Percentiles rank a stretch among this genome's conserved stretches.
phyloP scores from a whole-genome alignment of 2,888 invertebrate species.

The Ophion costatus region DNA sequence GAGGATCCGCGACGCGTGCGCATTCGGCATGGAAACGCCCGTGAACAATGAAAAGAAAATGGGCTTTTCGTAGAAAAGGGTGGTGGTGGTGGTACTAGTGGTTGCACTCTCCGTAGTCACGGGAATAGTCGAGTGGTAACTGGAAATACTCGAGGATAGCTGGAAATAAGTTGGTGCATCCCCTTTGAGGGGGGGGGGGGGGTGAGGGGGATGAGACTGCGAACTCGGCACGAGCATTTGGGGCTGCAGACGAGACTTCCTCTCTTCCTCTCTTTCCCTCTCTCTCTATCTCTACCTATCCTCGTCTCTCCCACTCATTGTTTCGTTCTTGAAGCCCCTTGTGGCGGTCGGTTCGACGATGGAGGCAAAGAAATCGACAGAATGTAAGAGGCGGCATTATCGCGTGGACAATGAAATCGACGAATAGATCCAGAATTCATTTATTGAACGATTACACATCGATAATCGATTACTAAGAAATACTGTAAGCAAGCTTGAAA shows the following conservation, averaged over 20 bases:
- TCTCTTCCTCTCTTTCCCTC: conserved; percentile 61
- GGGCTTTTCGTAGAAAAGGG: conserved; percentile 26
- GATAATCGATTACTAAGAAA: conserved; percentile 4
- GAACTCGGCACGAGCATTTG: conserved; percentile 58
- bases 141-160: conserved; percentile 68
- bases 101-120: conserved; percentile 48
- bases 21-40: conserved; percentile 6
- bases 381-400: conserved; percentile 22
- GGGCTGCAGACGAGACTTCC: conserved; percentile 55
- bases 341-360: conserved; percentile 28
- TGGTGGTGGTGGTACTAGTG: conserved; percentile 22
- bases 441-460: conserved; percentile 21
- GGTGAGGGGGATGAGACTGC: conserved; percentile 57
- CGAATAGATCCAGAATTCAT: not conserved
- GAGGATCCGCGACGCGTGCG: not conserved
- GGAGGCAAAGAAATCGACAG: conserved; percentile 46
- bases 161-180: conserved; percentile 69
- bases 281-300: conserved; percentile 63
- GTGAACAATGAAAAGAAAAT: conserved; percentile 12
- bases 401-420: conserved; percentile 16
- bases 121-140: conserved; percentile 69
- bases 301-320: conserved; percentile 21
- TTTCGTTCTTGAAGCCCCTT: conserved; percentile 35
- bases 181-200: not conserved
- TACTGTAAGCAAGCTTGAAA: too few relatives aligned